A percentile compares a stretch with the other conserved stretches of the same genome.
These are phyloP conservation scores for Leucophora obtusa DNA, from an alignment of 2,888 invertebrate genomes.

Conservation along the genomic window DNA sequence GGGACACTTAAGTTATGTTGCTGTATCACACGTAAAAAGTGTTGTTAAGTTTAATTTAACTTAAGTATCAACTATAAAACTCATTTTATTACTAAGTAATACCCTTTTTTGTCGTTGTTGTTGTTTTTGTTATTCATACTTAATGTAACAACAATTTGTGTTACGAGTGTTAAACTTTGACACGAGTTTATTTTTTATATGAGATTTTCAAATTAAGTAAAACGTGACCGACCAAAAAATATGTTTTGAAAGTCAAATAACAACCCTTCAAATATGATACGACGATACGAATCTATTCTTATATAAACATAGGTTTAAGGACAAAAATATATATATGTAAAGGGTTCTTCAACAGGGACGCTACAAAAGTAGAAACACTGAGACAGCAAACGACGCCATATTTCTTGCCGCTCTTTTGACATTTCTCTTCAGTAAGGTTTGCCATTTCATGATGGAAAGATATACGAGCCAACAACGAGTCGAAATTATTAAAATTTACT, in stretches of 20 bases:
- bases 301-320: constrained; percentile 35
- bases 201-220: constrained; percentile 53
- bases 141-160: constrained; percentile 53
- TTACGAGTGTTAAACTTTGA: constrained; percentile 57
- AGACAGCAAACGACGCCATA: too few relatives aligned
- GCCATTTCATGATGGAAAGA: too few relatives aligned
- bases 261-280: constrained; percentile 35
- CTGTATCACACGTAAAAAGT: constrained; percentile 25
- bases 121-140: constrained; percentile 22
- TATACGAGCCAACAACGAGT: too few relatives aligned
- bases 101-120: constrained; percentile 6
- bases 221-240: constrained; percentile 47
- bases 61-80: constrained; percentile 36
- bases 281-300: constrained; percentile 6
- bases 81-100: constrained; percentile 2
- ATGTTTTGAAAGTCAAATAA: not conserved
- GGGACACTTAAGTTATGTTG: not conserved
- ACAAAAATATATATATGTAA: too few relatives aligned
- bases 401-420: too few relatives aligned
- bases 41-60: constrained; percentile 31
- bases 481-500: too few relatives aligned
- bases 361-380: too few relatives aligned
- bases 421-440: too few relatives aligned
- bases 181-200: constrained; percentile 48
- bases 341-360: too few relatives aligned